Percentiles rank a stretch among this genome's conserved stretches.
These are phyloP conservation scores for Lasius fuliginosus DNA, from an alignment of 2,888 invertebrate genomes.

Conservation along the genomic window DNA sequence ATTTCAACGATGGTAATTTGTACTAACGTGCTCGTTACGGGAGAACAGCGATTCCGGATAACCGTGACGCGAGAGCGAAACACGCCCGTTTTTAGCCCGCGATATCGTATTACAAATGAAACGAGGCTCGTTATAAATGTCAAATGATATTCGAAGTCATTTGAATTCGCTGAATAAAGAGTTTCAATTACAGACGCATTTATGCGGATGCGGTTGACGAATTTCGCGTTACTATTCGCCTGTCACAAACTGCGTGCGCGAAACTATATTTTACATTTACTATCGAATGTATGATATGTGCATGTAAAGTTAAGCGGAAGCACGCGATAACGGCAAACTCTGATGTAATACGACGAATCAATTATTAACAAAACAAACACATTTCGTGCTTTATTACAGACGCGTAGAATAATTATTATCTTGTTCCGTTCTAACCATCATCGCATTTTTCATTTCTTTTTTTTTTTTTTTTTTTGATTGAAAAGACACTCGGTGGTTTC, in stretches of 20 bases:
- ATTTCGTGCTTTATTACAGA: conserved; percentile 21
- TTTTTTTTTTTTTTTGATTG: background rate
- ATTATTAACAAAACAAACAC: conserved; percentile 38
- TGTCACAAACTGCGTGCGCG: background rate
- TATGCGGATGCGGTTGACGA: conserved; percentile 44
- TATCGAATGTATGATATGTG: conserved; percentile 5
- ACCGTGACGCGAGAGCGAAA: conserved; percentile 29
- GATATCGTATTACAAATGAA: conserved; percentile 38
- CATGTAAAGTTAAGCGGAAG: conserved; percentile 8
- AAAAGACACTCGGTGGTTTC: background rate
- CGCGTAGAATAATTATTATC: background rate
- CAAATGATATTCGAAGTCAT: conserved; percentile 53
- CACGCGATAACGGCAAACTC: background rate
- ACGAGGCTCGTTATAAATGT: conserved; percentile 49
- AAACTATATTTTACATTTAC: background rate
- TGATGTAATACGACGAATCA: conserved; percentile 6
- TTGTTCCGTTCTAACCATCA: background rate
- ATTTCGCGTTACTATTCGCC: conserved; percentile 30
- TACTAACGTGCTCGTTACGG: conserved; percentile 33
- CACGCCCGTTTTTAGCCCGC: conserved; percentile 34
- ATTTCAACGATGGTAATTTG: conserved; percentile 43
- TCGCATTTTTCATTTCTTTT: background rate
- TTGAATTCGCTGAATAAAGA: conserved; percentile 44
- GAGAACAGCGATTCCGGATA: conserved; percentile 25
- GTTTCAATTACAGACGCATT: conserved; percentile 44